Conservation (phyloP, 1,140 invertebrate genomes). For the Dinoponera quadriceps region DNA sequence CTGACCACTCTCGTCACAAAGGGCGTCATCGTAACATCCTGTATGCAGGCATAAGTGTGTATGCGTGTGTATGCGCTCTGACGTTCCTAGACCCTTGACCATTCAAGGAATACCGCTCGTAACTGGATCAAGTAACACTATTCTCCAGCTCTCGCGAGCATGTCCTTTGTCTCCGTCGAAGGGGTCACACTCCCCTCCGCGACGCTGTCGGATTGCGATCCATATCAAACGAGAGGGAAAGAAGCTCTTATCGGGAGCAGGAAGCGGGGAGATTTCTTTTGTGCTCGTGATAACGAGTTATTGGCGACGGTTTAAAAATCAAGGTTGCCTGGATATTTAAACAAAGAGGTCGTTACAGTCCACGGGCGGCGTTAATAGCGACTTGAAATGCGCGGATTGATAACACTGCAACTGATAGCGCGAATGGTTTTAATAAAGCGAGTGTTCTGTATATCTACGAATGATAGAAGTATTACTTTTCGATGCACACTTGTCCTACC, state of each 20-base stretch:
- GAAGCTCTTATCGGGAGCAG: neutral
- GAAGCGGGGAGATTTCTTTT: neutral
- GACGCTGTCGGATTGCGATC: neutral
- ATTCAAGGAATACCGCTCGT: constrained; percentile 64
- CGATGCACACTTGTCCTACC: neutral
- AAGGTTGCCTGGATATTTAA: neutral
- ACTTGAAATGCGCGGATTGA: neutral
- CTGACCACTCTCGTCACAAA: constrained; percentile 65
- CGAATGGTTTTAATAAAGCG: neutral
- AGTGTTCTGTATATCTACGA: neutral
- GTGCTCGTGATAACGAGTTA: neutral
- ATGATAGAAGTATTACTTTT: neutral
- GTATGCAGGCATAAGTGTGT: neutral
- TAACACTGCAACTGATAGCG: neutral
- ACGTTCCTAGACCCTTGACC: constrained; percentile 69
- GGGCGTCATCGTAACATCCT: constrained; percentile 61
- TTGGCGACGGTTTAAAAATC: neutral
- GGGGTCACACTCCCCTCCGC: neutral
- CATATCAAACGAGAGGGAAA: neutral
- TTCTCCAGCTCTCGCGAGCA: constrained; percentile 25
- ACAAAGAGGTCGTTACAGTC: neutral
- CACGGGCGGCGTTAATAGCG: neutral
- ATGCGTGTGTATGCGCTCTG: constrained; percentile 11
- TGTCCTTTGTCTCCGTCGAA: constrained; percentile 55
- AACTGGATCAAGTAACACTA: constrained; percentile 72